Evolutionary conservation across 1,140 invertebrate genomes (phyloP), one percentile per base, ranked within the genome.

Genomic region (Dysdera silvatica): DNA sequence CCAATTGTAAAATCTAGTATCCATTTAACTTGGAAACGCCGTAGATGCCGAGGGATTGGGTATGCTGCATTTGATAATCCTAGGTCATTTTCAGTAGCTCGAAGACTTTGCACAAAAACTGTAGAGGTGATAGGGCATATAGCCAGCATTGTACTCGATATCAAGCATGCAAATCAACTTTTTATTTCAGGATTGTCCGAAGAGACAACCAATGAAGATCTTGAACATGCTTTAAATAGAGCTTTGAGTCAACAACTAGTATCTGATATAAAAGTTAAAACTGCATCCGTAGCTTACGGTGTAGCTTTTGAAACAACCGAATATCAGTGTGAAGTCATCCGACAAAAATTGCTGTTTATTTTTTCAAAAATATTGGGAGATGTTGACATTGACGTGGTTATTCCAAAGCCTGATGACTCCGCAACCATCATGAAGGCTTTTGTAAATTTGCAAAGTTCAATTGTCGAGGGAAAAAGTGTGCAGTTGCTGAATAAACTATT

Each of bases 361-460:
- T 63, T 52, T n/a, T 7, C 16, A 12, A 31, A 63, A 31, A 31
- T 20, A n/a, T 40, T 45, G 23, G 23, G n/a, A 6, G 28, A 55
- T 10, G 20, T 47, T 16, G 32, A 40, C 32, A 55, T 63, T 49
- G 23, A 49, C 24, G 23, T 63, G 20, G 33, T 63, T 23, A 18
- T 63, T 29, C 52, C 52, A 20, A 18, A 23, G n/a, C 52, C 52
- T 6, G 51, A 63, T 41, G 16, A 23, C 5, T n/a, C 61, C 8
- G 52, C 61, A 6, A 55, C 61, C 24, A 29, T 55, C 16, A 63
- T 63, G 61, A 55, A 47, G 49, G 61, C 53, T 18, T 63, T 28
- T 41, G 51, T 63, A 20, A 56, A 55, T 55, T 31, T 56, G n/a
- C n/a, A n/a, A n/a, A n/a, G n/a, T n/a, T n/a, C n/a, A n/a, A n/a